phyloP scores from a whole-genome alignment of 2,113 vertebrate genomes.

The Stigmatopora nigra region DNA sequence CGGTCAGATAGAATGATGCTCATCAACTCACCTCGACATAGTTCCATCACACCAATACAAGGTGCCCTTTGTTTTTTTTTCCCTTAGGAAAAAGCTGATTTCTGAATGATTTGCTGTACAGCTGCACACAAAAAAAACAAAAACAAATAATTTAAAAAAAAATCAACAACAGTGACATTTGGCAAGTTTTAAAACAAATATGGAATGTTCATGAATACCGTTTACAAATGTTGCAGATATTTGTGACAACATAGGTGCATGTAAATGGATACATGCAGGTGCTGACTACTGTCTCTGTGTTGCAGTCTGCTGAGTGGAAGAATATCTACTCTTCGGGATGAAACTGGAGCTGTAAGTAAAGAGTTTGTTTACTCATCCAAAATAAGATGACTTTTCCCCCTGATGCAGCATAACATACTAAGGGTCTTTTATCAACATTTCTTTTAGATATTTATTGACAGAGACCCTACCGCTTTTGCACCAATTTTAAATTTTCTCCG shows the following conservation, averaged over 20 bases:
- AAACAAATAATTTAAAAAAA: not conserved
- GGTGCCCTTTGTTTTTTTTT: not conserved
- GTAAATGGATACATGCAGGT: not conserved
- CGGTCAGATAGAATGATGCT: not conserved
- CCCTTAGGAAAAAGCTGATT: not conserved
- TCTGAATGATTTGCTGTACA: not conserved
- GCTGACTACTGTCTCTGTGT: conserved; percentile 9
- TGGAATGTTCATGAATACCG: not conserved
- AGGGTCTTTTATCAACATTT: conserved; percentile 1
- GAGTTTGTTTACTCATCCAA: conserved; percentile 15
- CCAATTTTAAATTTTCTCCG: conserved; percentile 98
- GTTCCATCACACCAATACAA: not conserved
- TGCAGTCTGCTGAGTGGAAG: conserved; percentile 95
- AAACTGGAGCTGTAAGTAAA: conserved; percentile 97
- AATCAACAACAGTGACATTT: not conserved
- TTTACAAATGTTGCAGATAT: not conserved
- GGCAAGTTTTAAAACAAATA: not conserved
- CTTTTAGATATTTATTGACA: conserved; percentile 97
- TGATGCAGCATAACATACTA: conserved; percentile 6
- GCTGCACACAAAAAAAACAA: not conserved
- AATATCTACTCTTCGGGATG: conserved; percentile 97
- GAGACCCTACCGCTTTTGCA: conserved; percentile 95
- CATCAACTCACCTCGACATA: not conserved
- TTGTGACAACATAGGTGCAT: not conserved
- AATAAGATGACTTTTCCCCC: conserved; percentile 12